A percentile compares a stretch with the other conserved stretches of the same genome.
Evolutionary conservation across 92 coral and sea anemone genomes (phyloP).

Genomic region (Heliopora coerulea): DNA sequence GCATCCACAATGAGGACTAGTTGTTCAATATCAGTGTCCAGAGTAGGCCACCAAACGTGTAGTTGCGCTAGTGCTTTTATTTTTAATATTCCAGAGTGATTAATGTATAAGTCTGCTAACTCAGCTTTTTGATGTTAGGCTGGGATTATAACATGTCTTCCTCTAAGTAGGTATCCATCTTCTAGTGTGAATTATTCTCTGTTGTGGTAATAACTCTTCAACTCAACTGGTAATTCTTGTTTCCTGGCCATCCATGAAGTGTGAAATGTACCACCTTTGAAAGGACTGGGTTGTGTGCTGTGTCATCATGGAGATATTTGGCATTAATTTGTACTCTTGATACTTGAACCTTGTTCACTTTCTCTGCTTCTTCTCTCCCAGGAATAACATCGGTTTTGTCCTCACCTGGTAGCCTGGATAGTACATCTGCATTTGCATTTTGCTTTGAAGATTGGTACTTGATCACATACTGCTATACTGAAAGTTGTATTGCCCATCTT

Average conservation of each 20-base stretch:
- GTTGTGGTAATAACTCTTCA: not conserved
- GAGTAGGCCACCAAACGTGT: too few species aligned
- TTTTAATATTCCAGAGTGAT: too few species aligned
- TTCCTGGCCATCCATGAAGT: conserved; percentile 7
- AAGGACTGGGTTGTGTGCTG: not conserved
- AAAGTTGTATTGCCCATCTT: conserved; percentile 53
- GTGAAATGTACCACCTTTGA: not conserved
- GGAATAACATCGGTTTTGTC: not conserved
- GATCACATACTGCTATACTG: conserved; percentile 50
- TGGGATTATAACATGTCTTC: too few species aligned
- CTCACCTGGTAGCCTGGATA: conserved; percentile 33
- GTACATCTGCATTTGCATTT: conserved; percentile 48
- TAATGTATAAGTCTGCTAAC: too few species aligned
- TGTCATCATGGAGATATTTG: not conserved
- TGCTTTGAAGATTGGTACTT: conserved; percentile 45
- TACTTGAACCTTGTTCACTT: conserved; percentile 4
- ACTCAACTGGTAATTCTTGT: not conserved
- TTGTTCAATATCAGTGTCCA: too few species aligned
- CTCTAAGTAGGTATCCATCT: not conserved
- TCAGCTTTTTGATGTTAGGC: too few species aligned
- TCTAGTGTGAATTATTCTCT: not conserved
- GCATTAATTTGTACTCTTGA: not conserved
- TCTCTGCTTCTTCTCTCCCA: not conserved
- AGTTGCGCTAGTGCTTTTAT: too few species aligned
- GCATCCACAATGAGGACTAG: too few species aligned